These are phyloP conservation scores for Epistrophe eligans DNA, from an alignment of 2,888 invertebrate genomes.

Conservation along the genomic window DNA sequence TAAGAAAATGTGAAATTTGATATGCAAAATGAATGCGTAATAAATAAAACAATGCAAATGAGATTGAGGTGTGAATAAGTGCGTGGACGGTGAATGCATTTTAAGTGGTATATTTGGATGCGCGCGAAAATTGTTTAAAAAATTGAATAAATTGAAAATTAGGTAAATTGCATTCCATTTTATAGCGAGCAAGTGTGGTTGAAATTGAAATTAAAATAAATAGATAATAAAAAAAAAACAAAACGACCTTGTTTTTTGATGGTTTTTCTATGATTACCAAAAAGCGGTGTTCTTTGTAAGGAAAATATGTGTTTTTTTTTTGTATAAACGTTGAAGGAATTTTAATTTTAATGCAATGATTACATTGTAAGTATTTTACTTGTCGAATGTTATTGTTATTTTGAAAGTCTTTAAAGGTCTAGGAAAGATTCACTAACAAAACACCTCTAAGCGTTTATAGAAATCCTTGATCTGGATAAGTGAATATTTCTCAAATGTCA, in stretches of 20 bases:
- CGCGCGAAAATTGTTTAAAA: constrained; percentile 12
- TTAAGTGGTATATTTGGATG: constrained; percentile 3
- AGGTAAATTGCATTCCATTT: constrained; percentile 28
- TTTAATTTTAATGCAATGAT: neutral
- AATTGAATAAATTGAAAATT: constrained; percentile 17
- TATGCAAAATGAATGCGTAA: constrained; percentile 69
- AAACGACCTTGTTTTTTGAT: neutral
- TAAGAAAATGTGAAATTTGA: constrained; percentile 67
- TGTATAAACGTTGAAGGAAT: neutral
- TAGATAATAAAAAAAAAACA: neutral
- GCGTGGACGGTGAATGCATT: constrained; percentile 41
- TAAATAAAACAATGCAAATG: constrained; percentile 72
- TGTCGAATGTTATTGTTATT: no score
- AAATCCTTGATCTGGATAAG: no score
- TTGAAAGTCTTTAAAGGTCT: no score
- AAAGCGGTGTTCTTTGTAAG: constrained; percentile 16
- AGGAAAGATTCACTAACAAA: no score
- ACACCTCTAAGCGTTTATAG: no score
- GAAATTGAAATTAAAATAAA: neutral
- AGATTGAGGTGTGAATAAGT: constrained; percentile 66
- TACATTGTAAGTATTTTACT: no score
- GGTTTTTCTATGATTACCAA: neutral
- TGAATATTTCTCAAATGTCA: no score
- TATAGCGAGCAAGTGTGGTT: neutral
- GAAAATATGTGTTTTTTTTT: neutral